These are phyloP conservation scores for Gopherus evgoodei DNA, from an alignment of 2,113 vertebrate genomes.

Conservation along the genomic window DNA sequence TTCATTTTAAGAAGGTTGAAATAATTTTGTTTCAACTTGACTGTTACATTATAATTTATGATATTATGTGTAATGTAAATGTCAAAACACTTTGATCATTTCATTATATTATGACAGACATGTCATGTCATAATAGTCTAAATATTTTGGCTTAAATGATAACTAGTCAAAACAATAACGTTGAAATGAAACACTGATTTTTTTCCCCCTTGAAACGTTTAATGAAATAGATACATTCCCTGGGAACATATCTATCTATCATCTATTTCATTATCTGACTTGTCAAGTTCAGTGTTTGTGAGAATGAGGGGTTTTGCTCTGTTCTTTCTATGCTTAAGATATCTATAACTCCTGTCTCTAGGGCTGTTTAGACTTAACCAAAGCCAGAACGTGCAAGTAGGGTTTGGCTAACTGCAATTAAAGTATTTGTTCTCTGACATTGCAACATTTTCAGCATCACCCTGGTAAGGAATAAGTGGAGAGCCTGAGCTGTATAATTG, in stretches of 20 bases:
- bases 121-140: neutral
- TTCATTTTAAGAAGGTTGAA: neutral
- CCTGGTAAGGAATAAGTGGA: neutral
- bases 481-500: neutral
- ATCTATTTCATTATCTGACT: neutral
- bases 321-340: neutral
- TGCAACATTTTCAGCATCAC: neutral
- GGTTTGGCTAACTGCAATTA: fast-evolving
- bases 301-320: neutral
- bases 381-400: neutral
- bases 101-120: neutral
- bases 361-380: neutral
- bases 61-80: neutral
- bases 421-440: neutral
- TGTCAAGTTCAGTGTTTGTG: neutral
- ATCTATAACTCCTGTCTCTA: neutral
- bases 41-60: neutral
- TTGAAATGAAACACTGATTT: neutral
- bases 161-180: neutral
- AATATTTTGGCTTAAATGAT: neutral
- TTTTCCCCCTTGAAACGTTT: neutral
- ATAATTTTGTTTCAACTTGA: neutral
- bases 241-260: no score
- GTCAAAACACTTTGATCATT: neutral
- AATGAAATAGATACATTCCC: neutral